Conservation (phyloP, 2,888 invertebrate genomes). For the Ceriagrion tenellum region DNA sequence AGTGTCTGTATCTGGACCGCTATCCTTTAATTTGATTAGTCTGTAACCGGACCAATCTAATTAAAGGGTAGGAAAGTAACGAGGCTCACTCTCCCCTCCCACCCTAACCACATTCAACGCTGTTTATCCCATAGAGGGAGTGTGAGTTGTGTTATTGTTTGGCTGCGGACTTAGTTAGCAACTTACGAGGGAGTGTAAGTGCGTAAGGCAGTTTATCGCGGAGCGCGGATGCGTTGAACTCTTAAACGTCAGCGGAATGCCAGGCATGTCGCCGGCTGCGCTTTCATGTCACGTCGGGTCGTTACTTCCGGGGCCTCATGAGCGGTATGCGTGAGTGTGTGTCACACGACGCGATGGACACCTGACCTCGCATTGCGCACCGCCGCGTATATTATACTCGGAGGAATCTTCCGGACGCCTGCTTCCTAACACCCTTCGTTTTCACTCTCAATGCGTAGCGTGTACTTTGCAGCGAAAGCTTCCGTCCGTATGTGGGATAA, state of each 20-base stretch:
- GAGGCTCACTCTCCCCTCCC: not conserved
- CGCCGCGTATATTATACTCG: not conserved
- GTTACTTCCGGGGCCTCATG: conserved; percentile 25
- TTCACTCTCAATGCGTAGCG: not conserved
- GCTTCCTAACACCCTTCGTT: not conserved
- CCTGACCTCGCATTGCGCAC: not conserved
- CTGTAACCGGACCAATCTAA: not conserved
- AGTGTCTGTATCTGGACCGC: not conserved
- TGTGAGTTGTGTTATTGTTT: conserved; percentile 14
- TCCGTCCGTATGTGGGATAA: too few relatives aligned
- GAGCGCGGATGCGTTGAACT: not conserved
- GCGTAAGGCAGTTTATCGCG: not conserved
- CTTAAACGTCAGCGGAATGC: not conserved
- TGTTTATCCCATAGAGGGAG: not conserved
- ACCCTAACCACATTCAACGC: not conserved
- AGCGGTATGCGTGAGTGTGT: not conserved
- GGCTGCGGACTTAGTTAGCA: not conserved
- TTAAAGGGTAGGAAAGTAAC: not conserved
- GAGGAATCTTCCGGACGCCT: not conserved
- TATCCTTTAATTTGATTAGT: too few relatives aligned
- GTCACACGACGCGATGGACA: not conserved
- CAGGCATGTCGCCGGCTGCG: not conserved
- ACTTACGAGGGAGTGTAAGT: not conserved
- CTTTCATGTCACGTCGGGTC: not conserved
- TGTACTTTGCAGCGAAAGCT: too few relatives aligned